Conservation (phyloP, 2,888 invertebrate genomes). For the Smittia sp. region DNA sequence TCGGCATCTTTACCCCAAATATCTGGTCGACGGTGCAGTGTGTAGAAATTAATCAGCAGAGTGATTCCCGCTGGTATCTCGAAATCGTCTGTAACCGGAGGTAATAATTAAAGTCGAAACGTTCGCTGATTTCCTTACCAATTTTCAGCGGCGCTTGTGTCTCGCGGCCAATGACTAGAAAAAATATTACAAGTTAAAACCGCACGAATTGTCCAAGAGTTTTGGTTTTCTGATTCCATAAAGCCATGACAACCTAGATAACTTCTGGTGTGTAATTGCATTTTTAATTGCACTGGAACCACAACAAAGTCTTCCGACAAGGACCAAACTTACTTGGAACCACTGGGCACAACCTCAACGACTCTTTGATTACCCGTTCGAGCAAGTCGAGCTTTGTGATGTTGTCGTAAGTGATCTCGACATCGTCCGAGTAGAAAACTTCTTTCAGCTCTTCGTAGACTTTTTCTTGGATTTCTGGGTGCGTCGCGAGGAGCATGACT, state of each 20-base stretch:
- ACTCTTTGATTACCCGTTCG: constrained; percentile 35
- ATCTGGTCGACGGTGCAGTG: constrained; percentile 32
- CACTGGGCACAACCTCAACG: constrained; percentile 32
- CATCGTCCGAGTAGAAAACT: constrained; percentile 31
- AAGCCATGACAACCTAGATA: too few species aligned
- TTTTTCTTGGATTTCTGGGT: constrained; percentile 17
- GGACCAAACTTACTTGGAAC: constrained; percentile 24
- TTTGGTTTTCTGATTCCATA: too few species aligned
- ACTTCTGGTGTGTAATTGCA: too few species aligned
- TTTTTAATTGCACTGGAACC: too few species aligned
- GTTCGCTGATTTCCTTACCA: background rate
- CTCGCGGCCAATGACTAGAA: constrained; percentile 33
- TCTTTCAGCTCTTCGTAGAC: constrained; percentile 16
- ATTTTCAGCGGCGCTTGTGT: constrained; percentile 27
- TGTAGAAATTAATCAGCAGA: constrained; percentile 19
- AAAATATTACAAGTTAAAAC: background rate
- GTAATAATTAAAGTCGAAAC: background rate
- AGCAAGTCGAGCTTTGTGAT: constrained; percentile 22
- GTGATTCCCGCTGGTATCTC: constrained; percentile 28
- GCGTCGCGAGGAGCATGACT: constrained; percentile 15
- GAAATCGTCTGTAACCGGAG: constrained; percentile 9
- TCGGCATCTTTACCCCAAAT: constrained; percentile 17
- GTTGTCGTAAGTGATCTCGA: constrained; percentile 27
- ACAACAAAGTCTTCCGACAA: background rate
- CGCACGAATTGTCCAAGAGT: too few species aligned